Evolutionary conservation across 1,140 invertebrate genomes (phyloP), one percentile per base, ranked within the genome.

Genomic region (Zaprionus capensis): DNA sequence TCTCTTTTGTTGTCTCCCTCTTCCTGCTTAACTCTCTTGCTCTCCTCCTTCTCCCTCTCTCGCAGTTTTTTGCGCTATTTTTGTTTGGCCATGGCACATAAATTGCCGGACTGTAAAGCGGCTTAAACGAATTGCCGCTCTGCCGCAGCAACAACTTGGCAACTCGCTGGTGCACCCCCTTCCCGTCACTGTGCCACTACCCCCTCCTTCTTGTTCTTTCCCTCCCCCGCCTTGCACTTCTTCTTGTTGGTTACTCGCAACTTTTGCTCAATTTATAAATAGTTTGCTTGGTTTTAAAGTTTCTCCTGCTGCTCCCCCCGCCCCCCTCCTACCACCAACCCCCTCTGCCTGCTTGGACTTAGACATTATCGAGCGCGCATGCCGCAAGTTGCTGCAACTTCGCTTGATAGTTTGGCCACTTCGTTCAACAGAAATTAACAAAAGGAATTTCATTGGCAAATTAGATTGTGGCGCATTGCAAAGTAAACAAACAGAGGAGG

Each of bases 181-280:
- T 12, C 6, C 49, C 14, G 2, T 11, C 2, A 11, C 9, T 34
- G 9, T 28, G 22, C 22, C 22, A 22, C 22, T 22, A 2, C 9
- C 11, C 9, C 4, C 12, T 22, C 31, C 15, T 20, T 2, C n/a
- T n/a, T 0, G 11, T 31, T 24, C 36, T 15, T 49, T 14, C 28
- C 7, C 14, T 9, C 9, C 7, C 14, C 20, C 26, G 36, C 12
- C 53, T 82, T 87, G 58, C 31, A 11, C 9, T 11, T 11, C 31
- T 34, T 34, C 66, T 77, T 80, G 73, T 68, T 88, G 80, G 72
- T 71, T n/a, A n/a, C 34, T 64, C 20, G 55, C 56, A 88, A 87
- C 81, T 87, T 87, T 77, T 78, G 81, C 78, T 77, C 84, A 87
- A 88, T 87, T 88, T 87, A 87, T 87, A 87, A 87, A 87, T 87